Conservation (phyloP, 2,797 vertebrate species). For the Danio jaintianensis region DNA sequence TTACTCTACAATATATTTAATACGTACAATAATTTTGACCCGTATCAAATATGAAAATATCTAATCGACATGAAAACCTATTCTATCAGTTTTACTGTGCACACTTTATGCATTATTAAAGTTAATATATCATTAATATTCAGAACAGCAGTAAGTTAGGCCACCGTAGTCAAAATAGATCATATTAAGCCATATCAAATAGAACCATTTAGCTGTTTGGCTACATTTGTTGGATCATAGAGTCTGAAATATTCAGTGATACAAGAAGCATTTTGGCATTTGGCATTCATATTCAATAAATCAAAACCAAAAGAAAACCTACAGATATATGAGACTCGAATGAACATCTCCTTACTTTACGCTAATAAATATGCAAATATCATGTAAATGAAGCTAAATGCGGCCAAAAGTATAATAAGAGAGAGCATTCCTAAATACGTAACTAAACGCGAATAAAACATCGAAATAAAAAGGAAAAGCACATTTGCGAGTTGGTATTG, state of each 20-base stretch:
- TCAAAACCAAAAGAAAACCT: constrained; percentile 9
- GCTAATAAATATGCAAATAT: constrained; percentile 8
- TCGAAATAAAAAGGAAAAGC: constrained; percentile 9
- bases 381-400: constrained; percentile 27
- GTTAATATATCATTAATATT: constrained; percentile 54
- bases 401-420: constrained; percentile 9
- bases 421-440: constrained; percentile 32
- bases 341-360: constrained; percentile 14
- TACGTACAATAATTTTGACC: constrained; percentile 78
- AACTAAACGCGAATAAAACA: not conserved
- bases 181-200: constrained; percentile 53
- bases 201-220: constrained; percentile 57
- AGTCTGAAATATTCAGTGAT: constrained; percentile 55
- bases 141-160: constrained; percentile 55
- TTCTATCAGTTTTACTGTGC: constrained; percentile 61
- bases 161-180: constrained; percentile 59
- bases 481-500: constrained; percentile 27
- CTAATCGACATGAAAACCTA: constrained; percentile 80
- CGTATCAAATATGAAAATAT: constrained; percentile 85
- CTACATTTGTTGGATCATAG: constrained; percentile 61
- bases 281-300: constrained; percentile 41
- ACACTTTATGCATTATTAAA: constrained; percentile 60
- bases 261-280: constrained; percentile 56
- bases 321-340: constrained; percentile 14
- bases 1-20: constrained; percentile 74